Conservation (phyloP, 2,888 invertebrate genomes). For the Andricus quercusramuli region DNA sequence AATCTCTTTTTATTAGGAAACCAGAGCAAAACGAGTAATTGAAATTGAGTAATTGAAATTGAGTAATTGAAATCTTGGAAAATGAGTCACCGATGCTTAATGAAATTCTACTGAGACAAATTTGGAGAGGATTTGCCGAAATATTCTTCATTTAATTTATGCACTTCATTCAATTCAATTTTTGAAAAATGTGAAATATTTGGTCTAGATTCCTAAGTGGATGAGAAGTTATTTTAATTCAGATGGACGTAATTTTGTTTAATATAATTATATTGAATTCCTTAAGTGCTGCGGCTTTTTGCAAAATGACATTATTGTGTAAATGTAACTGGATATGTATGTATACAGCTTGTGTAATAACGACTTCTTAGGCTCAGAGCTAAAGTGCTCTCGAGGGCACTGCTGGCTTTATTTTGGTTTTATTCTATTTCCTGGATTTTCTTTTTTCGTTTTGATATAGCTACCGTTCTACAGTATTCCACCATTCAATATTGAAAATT, state of each 20-base stretch:
- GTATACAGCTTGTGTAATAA: slow-evolving; percentile 13
- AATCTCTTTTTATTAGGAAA: too few relatives aligned
- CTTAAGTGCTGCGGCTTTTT: neutral
- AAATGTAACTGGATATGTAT: slow-evolving; percentile 5
- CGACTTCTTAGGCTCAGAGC: slow-evolving; percentile 1
- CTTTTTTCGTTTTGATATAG: neutral
- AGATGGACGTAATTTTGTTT: neutral
- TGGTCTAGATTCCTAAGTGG: neutral
- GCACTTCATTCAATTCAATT: too few relatives aligned
- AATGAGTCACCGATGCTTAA: too few relatives aligned
- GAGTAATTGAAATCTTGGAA: too few relatives aligned
- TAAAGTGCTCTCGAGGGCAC: slow-evolving; percentile 7
- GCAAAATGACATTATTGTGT: slow-evolving; percentile 4
- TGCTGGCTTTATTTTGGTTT: neutral
- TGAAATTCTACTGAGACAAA: too few relatives aligned
- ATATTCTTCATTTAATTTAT: too few relatives aligned
- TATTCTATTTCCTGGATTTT: neutral
- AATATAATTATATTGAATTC: neutral
- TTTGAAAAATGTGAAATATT: too few relatives aligned
- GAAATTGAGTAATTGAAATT: too few relatives aligned
- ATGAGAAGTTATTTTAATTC: neutral
- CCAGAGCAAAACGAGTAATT: too few relatives aligned
- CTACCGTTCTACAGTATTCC: neutral
- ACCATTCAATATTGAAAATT: neutral
- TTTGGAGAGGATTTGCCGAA: too few relatives aligned